Base-by-base conservation (phyloP, 1,140 invertebrate genomes). In the Euglossa dilemma region DNA sequence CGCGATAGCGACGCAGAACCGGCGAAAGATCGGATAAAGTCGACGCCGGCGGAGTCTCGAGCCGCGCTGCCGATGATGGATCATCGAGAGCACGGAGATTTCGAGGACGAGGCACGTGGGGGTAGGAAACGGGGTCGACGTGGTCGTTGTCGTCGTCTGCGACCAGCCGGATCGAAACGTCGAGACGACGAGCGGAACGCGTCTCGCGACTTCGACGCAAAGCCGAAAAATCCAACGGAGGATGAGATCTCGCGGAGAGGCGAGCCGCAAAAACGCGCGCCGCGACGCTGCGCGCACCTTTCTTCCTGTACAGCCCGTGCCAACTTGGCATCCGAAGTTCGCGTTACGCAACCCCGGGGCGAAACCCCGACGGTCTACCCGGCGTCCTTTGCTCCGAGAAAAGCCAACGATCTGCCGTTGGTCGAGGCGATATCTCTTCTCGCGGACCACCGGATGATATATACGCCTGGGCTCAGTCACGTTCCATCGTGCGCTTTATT, bases 131-230 rank as follows among this genome's bases (percentile, higher is more conserved):
- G 23, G 63, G 80, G 56, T 77, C 73, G 69, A 23, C 23, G 16
- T 25, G 23, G 20, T 23, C 28, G 14, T 20, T 43, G 56, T 8
- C 6, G 57, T 28, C 20, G 69, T 47, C 25, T 25, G 57, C 36
- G 54, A 9, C 45, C 66, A 52, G 57, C 16, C 63, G 72, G 86
- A 89, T 89, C 87, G 87, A 89, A 89, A 81, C 87, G 87, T 88
- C 87, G 87, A 89, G 87, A 88, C 87, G 86, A 78, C 75, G 84
- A 78, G 82, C 69, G 71, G 82, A 36, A 84, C 80, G 87, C 72
- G 75, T 88, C 81, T n/a, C 72, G 25, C 76, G 74, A 70, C 71
- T 80, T 73, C 61, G 54, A 74, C 66, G 73, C 87, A 79, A 88
- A 80, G 83, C 76, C 86, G 56, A 82, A 85, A 83, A 85, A 83